phyloP scores from a whole-genome alignment of 1,140 invertebrate species.

The Caenorhabditis latens region DNA sequence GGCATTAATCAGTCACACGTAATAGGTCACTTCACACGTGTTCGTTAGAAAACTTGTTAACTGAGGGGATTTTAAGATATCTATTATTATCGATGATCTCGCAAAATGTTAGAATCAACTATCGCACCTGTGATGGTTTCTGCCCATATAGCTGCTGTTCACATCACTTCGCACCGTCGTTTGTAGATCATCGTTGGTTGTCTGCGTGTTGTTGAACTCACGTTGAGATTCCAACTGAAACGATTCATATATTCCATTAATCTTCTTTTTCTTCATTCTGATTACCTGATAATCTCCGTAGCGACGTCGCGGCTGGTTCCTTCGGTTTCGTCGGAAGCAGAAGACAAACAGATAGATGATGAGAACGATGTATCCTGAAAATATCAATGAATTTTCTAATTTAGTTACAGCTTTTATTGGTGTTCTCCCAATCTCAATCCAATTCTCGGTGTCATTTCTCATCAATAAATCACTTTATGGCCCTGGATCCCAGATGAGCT shows the following conservation, averaged over 20 bases:
- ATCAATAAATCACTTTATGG: constrained; percentile 49
- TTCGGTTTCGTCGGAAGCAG: constrained; percentile 15
- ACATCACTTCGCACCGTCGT: constrained; percentile 41
- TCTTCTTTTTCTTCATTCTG: background rate
- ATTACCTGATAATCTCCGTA: constrained; percentile 41
- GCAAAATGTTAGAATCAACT: background rate
- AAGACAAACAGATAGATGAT: constrained; percentile 43
- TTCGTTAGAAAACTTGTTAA: background rate
- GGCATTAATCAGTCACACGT: constrained; percentile 35
- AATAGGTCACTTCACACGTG: constrained; percentile 37
- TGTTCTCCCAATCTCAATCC: background rate
- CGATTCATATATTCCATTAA: no score
- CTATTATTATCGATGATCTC: background rate
- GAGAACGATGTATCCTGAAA: constrained; percentile 49
- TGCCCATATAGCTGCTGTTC: constrained; percentile 58
- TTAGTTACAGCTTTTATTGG: background rate
- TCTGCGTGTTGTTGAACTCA: constrained; percentile 58
- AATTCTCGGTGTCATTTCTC: constrained; percentile 9
- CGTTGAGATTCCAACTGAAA: constrained; percentile 59
- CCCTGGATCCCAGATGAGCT: constrained; percentile 7
- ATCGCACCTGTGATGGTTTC: constrained; percentile 60
- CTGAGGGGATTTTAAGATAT: background rate
- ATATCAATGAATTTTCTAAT: background rate
- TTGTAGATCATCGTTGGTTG: constrained; percentile 29
- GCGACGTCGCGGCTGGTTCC: constrained; percentile 36